A percentile compares a stretch with the other conserved stretches of the same genome.
These are phyloP conservation scores for Porites rus DNA, from an alignment of 92 coral and sea anemone genomes.

Conservation along the genomic window DNA sequence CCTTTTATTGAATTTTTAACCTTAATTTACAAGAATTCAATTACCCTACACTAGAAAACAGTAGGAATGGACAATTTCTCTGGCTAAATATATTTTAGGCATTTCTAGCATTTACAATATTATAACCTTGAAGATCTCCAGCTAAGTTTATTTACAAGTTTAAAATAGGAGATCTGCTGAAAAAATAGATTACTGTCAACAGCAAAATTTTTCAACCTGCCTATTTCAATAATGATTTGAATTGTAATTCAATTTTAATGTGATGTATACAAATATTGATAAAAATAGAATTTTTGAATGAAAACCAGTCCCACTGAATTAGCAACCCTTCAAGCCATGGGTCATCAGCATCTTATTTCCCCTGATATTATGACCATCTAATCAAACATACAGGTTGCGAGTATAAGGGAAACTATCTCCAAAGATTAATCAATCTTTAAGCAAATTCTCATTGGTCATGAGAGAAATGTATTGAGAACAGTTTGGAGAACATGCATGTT, in stretches of 20 bases:
- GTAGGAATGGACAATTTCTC: constrained; percentile 12
- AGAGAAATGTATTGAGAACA: no score
- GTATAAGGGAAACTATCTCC: no score
- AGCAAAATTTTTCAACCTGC: background rate
- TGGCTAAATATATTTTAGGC: background rate
- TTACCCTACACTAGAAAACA: constrained; percentile 2
- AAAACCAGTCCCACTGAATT: background rate
- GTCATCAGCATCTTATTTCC: no score
- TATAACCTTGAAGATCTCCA: constrained; percentile 10
- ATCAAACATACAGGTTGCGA: no score
- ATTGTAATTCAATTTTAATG: background rate
- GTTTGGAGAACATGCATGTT: no score
- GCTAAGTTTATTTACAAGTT: constrained; percentile 18
- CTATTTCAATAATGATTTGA: background rate
- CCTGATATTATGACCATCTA: no score
- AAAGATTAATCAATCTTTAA: no score
- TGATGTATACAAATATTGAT: background rate
- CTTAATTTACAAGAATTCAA: constrained; percentile 23
- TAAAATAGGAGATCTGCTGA: constrained; percentile 33
- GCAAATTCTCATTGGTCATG: no score
- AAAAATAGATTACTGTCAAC: constrained; percentile 38
- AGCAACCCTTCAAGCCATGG: no score
- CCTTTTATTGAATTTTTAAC: constrained; percentile 36
- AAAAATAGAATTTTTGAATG: background rate
- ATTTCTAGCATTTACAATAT: background rate